Base-by-base conservation (phyloP, 1,140 invertebrate genomes). In the Papilio aristodemus region DNA sequence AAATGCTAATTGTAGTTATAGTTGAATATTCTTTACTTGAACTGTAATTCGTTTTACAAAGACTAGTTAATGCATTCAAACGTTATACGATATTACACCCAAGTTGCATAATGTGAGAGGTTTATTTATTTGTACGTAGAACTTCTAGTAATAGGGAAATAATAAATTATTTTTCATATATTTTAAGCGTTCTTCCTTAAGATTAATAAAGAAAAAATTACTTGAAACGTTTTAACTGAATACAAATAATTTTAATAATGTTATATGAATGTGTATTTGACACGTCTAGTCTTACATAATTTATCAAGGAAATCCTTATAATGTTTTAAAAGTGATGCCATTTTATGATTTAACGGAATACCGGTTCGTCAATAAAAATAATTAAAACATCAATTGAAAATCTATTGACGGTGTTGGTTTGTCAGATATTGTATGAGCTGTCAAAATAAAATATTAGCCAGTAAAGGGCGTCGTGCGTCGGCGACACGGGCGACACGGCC, bases 361-460 rank as follows among this genome's bases (percentile, higher is more conserved):
- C 25, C 19, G 25, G 0, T 32, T 39, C 22, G 10, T 60, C 36
- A 38, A 39, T 62, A 11, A 62, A 36, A 17, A 32, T 38, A 13
- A 60, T 38, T 38, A 62, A 27, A 67, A 25, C 27, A 68, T 62
- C 19, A 17, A 54, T 69, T 54, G 60, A 41, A n/a, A 68, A 72
- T 69, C 64, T 68, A 70, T 70, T 72, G 77, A 78, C 79, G 80
- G 63, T 76, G 76, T 74, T 77, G 71, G 58, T 74, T 74, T 78
- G 75, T 76, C 76, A 71, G 74, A 79, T 79, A 83, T 77, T 77
- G 77, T 75, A 68, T 76, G 76, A 75, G 64, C 76, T 84, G 86
- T 87, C 86, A 87, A 85, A 87, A 86, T 89, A 87, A 91, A 83
- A 87, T 89, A 89, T 89, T 86, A 89, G 80, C 76, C 85, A 88